Evolutionary conservation across 2,113 vertebrate genomes (phyloP), one percentile per base, ranked within the genome.

Genomic region (Pelmatolapia mariae): DNA sequence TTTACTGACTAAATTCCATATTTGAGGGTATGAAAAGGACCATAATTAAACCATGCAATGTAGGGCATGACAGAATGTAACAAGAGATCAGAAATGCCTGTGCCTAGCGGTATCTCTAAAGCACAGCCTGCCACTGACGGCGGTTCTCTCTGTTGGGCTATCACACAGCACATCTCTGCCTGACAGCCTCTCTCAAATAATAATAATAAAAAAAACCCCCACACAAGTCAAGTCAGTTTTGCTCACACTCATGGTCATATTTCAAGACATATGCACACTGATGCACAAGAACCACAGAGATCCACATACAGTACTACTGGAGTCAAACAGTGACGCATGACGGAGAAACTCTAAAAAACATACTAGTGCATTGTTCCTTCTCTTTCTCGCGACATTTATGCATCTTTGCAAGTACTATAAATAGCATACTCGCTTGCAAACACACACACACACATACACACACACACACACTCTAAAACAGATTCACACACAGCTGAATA

Each of bases 31-130:
- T 83, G 89, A 92, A 68, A 90, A 84, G 40, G 43, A 52, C 71
- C 57, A 36, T 90, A 90, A 91, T 90, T 87, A 91, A 90, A 85
- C 80, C 86, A 50, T 89, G 86, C 73, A 61, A 87, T 91, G 87
- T 84, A 85, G 84, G 90, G 82, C 90, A 86, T 79, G 89, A 83
- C 89, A 81, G 85, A 87, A 89, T 84, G 73, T 85, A 91, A 89
- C 83, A 63, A 63, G 81, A 88, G 85, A 92, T 94, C 86, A 89
- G 73, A 87, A 89, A 86, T 50, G 56, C 66, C 63, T 66, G 13
- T 61, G 86, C 12, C 16, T 82, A 57, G 63, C 43, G 40, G 85
- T 87, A 89, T 86, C 92, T 91, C 82, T 57, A 57, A 90, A 86
- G 84, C 57, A 5, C 86, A 93, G 91, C 83, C 81, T 83, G 90